Evolutionary conservation across 2,113 vertebrate genomes (phyloP).

Genomic region (Orientallactaga bullata): DNA sequence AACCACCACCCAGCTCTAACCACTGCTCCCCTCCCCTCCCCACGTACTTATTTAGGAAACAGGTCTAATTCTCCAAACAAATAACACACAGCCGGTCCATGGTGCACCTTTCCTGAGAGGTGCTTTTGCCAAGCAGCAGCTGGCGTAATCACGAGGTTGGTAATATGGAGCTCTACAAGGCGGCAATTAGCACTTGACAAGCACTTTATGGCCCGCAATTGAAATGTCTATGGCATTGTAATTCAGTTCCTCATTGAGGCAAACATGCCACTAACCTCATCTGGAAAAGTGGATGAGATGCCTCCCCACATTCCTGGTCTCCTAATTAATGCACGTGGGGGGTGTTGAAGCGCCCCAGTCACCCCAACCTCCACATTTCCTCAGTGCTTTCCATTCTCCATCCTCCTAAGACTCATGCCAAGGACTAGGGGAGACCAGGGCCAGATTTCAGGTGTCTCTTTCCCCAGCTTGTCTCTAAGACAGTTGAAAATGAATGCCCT

Average conservation of each 20-base stretch:
- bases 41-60: conserved; percentile 54
- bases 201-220: conserved; percentile 77
- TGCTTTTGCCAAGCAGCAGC: conserved; percentile 57
- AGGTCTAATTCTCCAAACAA: conserved; percentile 54
- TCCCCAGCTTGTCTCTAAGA: neutral
- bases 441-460: neutral
- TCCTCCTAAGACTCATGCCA: neutral
- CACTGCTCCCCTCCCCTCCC: neutral
- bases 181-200: conserved; percentile 84
- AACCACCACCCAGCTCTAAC: conserved; percentile 20
- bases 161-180: conserved; percentile 77
- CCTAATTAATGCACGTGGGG: conserved; percentile 40
- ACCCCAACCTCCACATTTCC: conserved; percentile 31
- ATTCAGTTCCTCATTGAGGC: conserved; percentile 73
- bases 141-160: conserved; percentile 79
- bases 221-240: conserved; percentile 77
- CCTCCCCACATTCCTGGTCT: neutral
- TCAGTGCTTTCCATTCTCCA: neutral
- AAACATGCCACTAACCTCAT: conserved; percentile 76
- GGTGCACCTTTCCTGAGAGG: conserved; percentile 41
- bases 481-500: neutral
- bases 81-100: conserved; percentile 26
- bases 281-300: conserved; percentile 60
- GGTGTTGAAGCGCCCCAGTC: neutral
- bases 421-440: too few relatives aligned